phyloP scores from a whole-genome alignment of 1,140 invertebrate species.

The Caenorhabditis latens region DNA sequence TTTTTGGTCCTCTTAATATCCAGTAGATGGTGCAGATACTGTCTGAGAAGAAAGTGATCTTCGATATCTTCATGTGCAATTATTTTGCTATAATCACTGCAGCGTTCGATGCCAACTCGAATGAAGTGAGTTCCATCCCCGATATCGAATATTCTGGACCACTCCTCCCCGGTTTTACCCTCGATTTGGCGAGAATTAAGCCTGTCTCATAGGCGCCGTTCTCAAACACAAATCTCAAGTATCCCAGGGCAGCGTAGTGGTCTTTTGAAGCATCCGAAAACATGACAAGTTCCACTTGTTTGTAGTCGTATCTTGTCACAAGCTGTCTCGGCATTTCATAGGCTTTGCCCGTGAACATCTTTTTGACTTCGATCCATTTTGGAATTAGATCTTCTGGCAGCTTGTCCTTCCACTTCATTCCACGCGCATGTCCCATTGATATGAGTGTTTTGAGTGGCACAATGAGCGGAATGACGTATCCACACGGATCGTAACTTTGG shows the following conservation, averaged over 20 bases:
- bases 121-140: not conserved
- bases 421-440: not conserved
- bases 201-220: not conserved
- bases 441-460: conserved; percentile 52
- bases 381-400: not conserved
- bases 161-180: conserved; percentile 3
- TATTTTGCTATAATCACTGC: not conserved
- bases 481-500: conserved; percentile 57
- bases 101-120: not conserved
- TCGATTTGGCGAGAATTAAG: not conserved
- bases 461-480: conserved; percentile 41
- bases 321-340: not conserved
- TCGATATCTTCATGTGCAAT: not conserved
- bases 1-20: not conserved
- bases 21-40: not conserved
- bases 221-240: not conserved
- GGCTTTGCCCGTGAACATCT: not conserved
- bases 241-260: not conserved
- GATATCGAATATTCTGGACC: conserved; percentile 17
- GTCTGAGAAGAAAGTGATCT: not conserved
- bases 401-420: conserved; percentile 52
- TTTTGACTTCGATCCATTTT: conserved; percentile 22
- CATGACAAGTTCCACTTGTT: not conserved
- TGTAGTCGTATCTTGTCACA: not conserved
- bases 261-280: conserved; percentile 33